Evolutionary conservation across 2,888 invertebrate genomes (phyloP), one percentile per base, ranked within the genome.

Genomic region (Invenusta paracnida): DNA sequence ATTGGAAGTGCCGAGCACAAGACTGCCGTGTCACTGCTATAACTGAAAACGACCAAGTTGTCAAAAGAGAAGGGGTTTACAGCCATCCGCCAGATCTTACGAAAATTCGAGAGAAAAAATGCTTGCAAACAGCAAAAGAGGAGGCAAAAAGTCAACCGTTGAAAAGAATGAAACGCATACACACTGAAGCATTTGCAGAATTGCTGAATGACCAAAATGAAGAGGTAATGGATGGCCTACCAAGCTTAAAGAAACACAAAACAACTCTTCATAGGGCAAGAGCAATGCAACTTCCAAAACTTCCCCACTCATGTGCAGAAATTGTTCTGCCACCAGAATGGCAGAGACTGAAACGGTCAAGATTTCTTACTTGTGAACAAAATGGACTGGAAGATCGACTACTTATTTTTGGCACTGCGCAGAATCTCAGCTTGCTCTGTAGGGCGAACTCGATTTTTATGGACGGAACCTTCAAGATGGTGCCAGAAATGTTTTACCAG

Each of bases 101-200:
- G 25, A 73, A 73, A 23, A n/a, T 73, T n/a, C 73, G 17, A 23
- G 73, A 73, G 73, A 73, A 73, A 23, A 73, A 73, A n/a, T 73
- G 17, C 2, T 73, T 73, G 25, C 73, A 73, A 23, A 73, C 25
- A 73, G 73, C 73, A 23, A 73, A 73, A 73, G 73, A 73, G 25
- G 73, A 73, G 5, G 73, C 25, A 5, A 73, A 23, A 73, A 73
- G 25, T n/a, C 11, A 73, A n/a, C 73, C 25, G 25, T 73, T 73
- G 73, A 73, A 73, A 73, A n/a, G 73, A 73, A 23, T 73, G 17
- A 73, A 73, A 23, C 73, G 5, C 11, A 73, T 73, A 2, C 73
- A 73, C 73, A 73, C 2, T 5, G 73, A 73, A 73, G 73, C 73
- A 73, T 73, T 73, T 73, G 73, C 73, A 73, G 73, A 73, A 73